phyloP scores from a whole-genome alignment of 2,888 invertebrate genomes.

The Cataglyphis altisquamis region DNA sequence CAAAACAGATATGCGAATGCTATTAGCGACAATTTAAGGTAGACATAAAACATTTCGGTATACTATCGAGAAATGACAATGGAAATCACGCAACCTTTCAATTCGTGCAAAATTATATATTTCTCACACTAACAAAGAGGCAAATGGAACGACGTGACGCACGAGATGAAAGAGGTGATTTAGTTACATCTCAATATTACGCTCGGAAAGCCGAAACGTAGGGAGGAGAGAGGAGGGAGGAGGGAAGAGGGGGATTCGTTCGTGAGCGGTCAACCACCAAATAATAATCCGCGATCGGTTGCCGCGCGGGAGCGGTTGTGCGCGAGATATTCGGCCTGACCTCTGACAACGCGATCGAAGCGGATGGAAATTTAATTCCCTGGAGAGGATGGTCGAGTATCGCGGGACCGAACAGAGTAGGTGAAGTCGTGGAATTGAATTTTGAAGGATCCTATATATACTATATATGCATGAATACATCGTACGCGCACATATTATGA shows the following conservation, averaged over 20 bases:
- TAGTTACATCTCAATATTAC: conserved; percentile 35
- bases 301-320: conserved; percentile 38
- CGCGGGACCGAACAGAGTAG: conserved; percentile 52
- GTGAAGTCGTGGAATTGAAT: conserved; percentile 69
- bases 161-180: conserved; percentile 42
- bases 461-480: not conserved
- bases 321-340: conserved; percentile 66
- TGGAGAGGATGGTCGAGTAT: conserved; percentile 62
- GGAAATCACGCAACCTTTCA: not conserved
- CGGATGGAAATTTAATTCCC: conserved; percentile 74
- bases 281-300: conserved; percentile 56
- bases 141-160: not conserved
- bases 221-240: too few species aligned
- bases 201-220: conserved; percentile 22
- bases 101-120: conserved; percentile 14
- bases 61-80: conserved; percentile 19
- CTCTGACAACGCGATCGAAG: conserved; percentile 61
- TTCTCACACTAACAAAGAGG: not conserved
- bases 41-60: not conserved
- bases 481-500: not conserved
- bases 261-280: conserved; percentile 56
- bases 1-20: not conserved
- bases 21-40: not conserved
- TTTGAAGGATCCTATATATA: conserved; percentile 60
- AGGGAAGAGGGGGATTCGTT: conserved; percentile 3